These are phyloP conservation scores for Maniola jurtina DNA, from an alignment of 1,140 invertebrate genomes.

Conservation along the genomic window DNA sequence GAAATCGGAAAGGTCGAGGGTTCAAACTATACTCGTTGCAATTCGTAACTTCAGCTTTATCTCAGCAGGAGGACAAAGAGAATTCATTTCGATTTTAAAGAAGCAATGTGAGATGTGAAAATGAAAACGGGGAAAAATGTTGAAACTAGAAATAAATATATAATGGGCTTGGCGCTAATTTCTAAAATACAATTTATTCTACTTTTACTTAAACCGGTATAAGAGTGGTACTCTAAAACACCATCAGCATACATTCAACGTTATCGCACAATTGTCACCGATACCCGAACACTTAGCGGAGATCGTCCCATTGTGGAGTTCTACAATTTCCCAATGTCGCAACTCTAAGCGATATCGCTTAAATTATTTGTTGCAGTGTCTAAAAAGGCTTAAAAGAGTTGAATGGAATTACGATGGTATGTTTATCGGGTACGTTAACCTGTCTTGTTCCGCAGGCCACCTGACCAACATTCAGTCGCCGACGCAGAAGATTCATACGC, in stretches of 20 bases:
- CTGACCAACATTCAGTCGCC: conserved; percentile 45
- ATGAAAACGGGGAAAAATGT: too few relatives aligned
- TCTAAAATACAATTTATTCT: conserved; percentile 1
- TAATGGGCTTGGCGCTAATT: neutral
- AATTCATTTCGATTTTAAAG: too few relatives aligned
- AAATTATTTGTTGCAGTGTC: conserved; percentile 45
- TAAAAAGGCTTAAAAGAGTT: conserved; percentile 52
- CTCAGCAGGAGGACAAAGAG: too few relatives aligned
- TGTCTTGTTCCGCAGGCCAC: conserved; percentile 41
- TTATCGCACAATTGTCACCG: conserved; percentile 39
- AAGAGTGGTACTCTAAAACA: conserved; percentile 29
- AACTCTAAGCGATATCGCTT: conserved; percentile 38
- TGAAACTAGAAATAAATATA: neutral
- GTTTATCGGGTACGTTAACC: conserved; percentile 56
- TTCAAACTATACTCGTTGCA: too few relatives aligned
- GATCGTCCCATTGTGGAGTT: neutral
- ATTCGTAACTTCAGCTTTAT: too few relatives aligned
- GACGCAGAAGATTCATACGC: conserved; percentile 16
- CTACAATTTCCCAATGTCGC: conserved; percentile 1
- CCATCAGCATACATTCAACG: conserved; percentile 42
- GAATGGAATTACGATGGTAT: conserved; percentile 49
- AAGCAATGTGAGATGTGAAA: too few relatives aligned
- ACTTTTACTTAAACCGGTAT: conserved; percentile 6
- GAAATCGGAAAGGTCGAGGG: too few relatives aligned
- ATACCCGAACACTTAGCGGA: conserved; percentile 8